These are phyloP conservation scores for Pongo abelii DNA, from an alignment of 2,113 vertebrate species.

Conservation along the genomic window DNA sequence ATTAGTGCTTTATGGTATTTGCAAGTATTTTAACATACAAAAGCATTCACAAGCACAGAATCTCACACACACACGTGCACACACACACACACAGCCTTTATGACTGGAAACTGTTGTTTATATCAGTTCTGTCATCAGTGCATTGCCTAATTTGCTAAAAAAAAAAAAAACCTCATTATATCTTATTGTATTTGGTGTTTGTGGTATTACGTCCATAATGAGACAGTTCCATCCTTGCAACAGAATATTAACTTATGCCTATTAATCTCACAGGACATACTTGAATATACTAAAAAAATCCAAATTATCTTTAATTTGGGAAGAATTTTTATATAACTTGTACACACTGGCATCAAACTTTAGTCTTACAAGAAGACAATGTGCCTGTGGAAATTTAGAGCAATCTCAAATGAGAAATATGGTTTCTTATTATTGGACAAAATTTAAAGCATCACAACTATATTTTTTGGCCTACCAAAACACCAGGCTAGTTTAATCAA, in stretches of 20 bases:
- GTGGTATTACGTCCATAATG: not conserved
- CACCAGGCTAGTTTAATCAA: conserved; percentile 20
- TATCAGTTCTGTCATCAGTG: not conserved
- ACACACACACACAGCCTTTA: not conserved
- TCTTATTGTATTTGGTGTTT: not conserved
- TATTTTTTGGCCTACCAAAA: not conserved
- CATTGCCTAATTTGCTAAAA: not conserved
- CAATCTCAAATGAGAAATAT: not conserved
- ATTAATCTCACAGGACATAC: not conserved
- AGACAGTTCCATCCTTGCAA: not conserved
- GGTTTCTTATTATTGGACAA: not conserved
- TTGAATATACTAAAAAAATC: not conserved
- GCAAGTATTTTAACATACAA: not conserved
- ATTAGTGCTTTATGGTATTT: not conserved
- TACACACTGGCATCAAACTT: not conserved
- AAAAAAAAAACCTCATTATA: not conserved
- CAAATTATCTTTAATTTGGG: not conserved
- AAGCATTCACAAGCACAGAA: not conserved
- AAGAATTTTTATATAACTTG: not conserved
- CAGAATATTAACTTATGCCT: not conserved
- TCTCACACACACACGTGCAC: not conserved
- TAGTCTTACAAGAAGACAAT: not conserved
- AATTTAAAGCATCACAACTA: not conserved
- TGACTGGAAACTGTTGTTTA: not conserved
- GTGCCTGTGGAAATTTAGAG: not conserved